A percentile compares a stretch with the other conserved stretches of the same genome.
These are phyloP conservation scores for Cepaea nemoralis DNA, from an alignment of 1,140 invertebrate species.

Conservation along the genomic window DNA sequence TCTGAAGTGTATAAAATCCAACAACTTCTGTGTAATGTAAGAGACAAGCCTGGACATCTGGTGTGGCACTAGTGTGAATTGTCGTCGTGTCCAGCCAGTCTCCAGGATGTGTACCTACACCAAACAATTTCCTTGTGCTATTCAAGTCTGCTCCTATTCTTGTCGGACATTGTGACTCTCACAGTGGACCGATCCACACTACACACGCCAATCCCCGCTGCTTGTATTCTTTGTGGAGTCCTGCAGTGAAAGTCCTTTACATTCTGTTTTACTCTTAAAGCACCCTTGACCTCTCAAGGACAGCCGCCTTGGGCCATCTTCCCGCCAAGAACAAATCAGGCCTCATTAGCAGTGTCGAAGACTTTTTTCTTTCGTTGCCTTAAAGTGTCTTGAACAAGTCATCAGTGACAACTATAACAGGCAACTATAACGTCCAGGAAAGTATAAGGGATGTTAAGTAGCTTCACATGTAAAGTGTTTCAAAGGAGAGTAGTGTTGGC, in stretches of 20 bases:
- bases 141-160: background rate
- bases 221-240: background rate
- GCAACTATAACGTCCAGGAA: too few species aligned
- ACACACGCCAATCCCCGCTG: conserved; percentile 9
- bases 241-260: conserved; percentile 12
- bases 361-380: too few species aligned
- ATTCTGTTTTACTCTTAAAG: conserved; percentile 8
- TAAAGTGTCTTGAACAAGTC: too few species aligned
- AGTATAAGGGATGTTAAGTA: too few species aligned
- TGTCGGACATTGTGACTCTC: background rate
- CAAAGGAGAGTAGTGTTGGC: too few species aligned
- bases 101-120: conserved; percentile 5
- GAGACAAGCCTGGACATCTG: background rate
- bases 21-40: background rate
- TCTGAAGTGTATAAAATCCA: background rate
- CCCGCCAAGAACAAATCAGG: background rate
- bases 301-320: background rate
- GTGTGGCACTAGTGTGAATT: background rate
- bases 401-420: too few species aligned
- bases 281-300: conserved; percentile 17
- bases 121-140: background rate
- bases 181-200: background rate
- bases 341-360: conserved; percentile 1
- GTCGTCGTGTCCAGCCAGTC: background rate
- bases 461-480: too few species aligned